Evolutionary conservation across 2,888 invertebrate genomes (phyloP).

Genomic region (Balanococcus diminutus): DNA sequence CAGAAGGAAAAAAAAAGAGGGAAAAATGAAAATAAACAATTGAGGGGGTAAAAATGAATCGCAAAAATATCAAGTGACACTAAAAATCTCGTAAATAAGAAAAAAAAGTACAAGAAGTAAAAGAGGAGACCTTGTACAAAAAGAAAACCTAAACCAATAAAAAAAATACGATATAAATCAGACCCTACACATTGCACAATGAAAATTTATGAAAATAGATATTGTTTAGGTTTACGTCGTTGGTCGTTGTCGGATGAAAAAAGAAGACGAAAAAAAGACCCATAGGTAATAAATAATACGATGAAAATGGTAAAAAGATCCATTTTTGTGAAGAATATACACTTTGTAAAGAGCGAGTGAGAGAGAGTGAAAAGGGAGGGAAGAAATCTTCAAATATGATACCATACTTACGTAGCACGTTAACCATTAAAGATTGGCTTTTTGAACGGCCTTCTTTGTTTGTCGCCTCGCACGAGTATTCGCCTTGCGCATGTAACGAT

Average conservation of each 20-base stretch:
- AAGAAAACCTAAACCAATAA: conserved; percentile 12
- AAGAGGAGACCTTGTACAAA: not conserved
- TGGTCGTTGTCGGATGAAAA: not conserved
- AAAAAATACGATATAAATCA: conserved; percentile 8
- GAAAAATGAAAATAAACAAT: not conserved
- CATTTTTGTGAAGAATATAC: conserved; percentile 3
- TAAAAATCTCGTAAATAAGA: conserved; percentile 5
- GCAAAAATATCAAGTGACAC: not conserved
- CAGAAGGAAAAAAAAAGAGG: not conserved
- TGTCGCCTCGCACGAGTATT: conserved; percentile 80
- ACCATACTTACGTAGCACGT: conserved; percentile 77
- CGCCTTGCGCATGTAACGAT: conserved; percentile 73
- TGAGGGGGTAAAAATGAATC: not conserved
- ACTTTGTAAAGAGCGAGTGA: not conserved
- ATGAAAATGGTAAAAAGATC: conserved; percentile 4
- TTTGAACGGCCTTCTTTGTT: conserved; percentile 81
- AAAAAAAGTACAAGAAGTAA: not conserved
- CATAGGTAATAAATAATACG: conserved; percentile 17
- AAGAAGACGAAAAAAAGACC: not conserved
- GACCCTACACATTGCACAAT: not conserved
- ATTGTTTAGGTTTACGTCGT: not conserved
- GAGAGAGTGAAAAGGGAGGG: not conserved
- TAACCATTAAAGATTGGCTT: conserved; percentile 75
- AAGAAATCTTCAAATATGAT: conserved; percentile 9
- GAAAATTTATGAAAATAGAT: conserved; percentile 27